phyloP scores from a whole-genome alignment of 2,113 vertebrate genomes.

The Cyanocitta stelleri region DNA sequence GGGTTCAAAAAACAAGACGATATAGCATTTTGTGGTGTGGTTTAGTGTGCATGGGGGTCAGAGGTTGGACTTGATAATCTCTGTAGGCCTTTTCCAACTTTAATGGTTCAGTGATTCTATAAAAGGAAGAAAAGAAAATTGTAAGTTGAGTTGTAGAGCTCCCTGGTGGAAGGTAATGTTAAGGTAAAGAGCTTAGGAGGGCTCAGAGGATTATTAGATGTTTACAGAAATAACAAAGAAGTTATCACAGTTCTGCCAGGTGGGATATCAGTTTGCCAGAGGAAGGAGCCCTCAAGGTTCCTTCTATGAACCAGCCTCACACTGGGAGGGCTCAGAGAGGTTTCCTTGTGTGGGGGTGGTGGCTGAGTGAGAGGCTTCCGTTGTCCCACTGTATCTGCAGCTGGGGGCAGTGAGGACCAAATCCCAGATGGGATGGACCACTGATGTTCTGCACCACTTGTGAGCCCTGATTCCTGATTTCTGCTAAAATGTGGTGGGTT shows the following conservation, averaged over 20 bases:
- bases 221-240: slow-evolving; percentile 15
- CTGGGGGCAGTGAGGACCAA: background rate
- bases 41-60: background rate
- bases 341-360: background rate
- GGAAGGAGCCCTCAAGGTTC: background rate
- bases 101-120: background rate
- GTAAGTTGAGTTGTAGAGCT: background rate
- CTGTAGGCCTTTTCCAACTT: background rate
- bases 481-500: background rate
- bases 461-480: background rate
- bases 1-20: background rate
- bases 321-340: background rate
- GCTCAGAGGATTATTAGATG: background rate
- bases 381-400: background rate
- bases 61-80: background rate
- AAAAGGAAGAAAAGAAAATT: background rate
- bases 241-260: background rate
- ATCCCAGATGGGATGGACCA: fast-evolving
- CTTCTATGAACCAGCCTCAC: fast-evolving
- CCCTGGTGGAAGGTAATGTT: background rate
- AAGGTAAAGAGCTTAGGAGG: background rate
- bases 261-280: background rate
- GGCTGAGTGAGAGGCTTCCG: fast-evolving
- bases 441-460: background rate
- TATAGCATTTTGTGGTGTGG: background rate